These are phyloP conservation scores for Schizothorax lantsangensis DNA, from an alignment of 2,797 vertebrate species.

Conservation along the genomic window DNA sequence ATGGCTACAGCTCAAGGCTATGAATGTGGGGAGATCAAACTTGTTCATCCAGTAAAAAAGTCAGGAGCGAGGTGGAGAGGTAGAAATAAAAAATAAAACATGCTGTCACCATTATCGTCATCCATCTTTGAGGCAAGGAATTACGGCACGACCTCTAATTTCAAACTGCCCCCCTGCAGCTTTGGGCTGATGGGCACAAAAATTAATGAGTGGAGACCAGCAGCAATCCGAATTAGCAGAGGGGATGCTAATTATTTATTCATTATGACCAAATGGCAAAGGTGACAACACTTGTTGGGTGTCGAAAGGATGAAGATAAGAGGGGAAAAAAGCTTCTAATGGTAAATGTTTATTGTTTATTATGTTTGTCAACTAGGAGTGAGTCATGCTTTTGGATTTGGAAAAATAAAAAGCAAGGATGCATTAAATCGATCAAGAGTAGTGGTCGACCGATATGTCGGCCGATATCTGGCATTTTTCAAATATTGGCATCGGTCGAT, in stretches of 20 bases:
- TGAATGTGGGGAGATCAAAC: slow-evolving; percentile 8
- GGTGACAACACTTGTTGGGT: slow-evolving; percentile 32
- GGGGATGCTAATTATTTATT: slow-evolving; percentile 52
- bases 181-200: slow-evolving; percentile 16
- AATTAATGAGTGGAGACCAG: slow-evolving; percentile 42
- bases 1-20: slow-evolving; percentile 30
- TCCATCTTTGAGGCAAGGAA: slow-evolving; percentile 43
- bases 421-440: no score
- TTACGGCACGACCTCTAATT: slow-evolving; percentile 42
- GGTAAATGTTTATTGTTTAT: slow-evolving; percentile 6
- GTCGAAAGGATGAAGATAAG: neutral
- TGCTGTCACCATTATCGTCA: neutral
- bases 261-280: slow-evolving; percentile 44
- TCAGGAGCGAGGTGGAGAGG: neutral
- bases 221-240: slow-evolving; percentile 47
- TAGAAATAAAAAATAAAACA: slow-evolving; percentile 1
- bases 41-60: slow-evolving; percentile 22
- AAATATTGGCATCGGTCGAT: no score
- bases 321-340: neutral
- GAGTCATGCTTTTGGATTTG: neutral
- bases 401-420: neutral
- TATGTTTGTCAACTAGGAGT: neutral
- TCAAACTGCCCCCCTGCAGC: slow-evolving; percentile 44
- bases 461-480: no score
- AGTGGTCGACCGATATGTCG: no score